Conservation (phyloP, 2,888 invertebrate species). For the Dynastes maya region DNA sequence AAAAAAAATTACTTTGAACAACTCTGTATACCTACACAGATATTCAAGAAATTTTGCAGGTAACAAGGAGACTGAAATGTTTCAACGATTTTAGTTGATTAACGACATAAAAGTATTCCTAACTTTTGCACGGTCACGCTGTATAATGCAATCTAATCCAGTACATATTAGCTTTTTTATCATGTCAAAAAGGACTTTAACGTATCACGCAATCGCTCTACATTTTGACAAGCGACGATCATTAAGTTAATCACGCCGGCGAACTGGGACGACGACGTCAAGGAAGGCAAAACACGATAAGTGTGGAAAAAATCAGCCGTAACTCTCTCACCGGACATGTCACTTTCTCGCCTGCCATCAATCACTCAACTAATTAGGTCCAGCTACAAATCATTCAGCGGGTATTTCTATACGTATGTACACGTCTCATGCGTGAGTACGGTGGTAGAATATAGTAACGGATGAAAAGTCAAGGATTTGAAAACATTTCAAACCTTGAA, state of each 20-base stretch:
- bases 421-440: not conserved
- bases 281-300: slow-evolving; percentile 8
- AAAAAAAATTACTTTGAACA: no score
- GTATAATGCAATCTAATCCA: not conserved
- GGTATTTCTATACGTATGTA: slow-evolving; percentile 11
- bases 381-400: slow-evolving; percentile 10
- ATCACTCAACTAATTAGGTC: slow-evolving; percentile 29
- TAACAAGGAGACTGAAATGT: no score
- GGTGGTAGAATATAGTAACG: not conserved
- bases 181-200: not conserved
- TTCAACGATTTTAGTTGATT: no score
- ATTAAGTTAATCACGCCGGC: slow-evolving; percentile 2
- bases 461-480: not conserved
- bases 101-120: no score
- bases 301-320: slow-evolving; percentile 24
- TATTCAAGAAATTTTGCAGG: no score
- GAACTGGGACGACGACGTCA: slow-evolving; percentile 4
- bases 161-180: not conserved
- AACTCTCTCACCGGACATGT: slow-evolving; percentile 28
- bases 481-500: not conserved
- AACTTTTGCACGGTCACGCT: not conserved
- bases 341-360: slow-evolving; percentile 22
- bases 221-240: slow-evolving; percentile 6
- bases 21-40: no score
- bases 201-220: not conserved